phyloP scores from a whole-genome alignment of 35 echinoderm and acorn worm genomes.

The Chiridota heheva region DNA sequence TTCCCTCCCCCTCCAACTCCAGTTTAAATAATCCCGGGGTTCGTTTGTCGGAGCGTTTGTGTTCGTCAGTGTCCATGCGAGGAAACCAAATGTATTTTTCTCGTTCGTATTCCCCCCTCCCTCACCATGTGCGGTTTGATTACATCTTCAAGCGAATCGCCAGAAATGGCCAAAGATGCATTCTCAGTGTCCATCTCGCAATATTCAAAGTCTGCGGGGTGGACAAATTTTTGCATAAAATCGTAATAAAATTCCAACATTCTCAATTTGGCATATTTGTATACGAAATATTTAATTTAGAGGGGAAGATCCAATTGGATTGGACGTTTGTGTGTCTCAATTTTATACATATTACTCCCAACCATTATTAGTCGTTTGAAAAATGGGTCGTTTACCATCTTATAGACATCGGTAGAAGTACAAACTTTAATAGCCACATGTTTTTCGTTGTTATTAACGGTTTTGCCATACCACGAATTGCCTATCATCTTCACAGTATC shows the following conservation, averaged over 20 bases:
- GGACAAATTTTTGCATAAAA: constrained; percentile 45
- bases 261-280: constrained; percentile 52
- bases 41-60: no score
- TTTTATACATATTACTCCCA: constrained; percentile 8
- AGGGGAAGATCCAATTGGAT: constrained; percentile 51
- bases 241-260: constrained; percentile 74
- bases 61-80: constrained; percentile 13
- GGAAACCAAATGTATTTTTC: constrained; percentile 47
- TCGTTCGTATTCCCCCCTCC: background rate
- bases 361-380: background rate
- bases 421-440: constrained; percentile 16
- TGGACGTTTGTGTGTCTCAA: background rate
- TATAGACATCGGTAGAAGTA: constrained; percentile 4
- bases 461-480: constrained; percentile 11
- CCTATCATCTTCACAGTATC: constrained; percentile 38
- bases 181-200: constrained; percentile 70
- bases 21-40: no score
- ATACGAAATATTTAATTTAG: constrained; percentile 49
- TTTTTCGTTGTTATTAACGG: constrained; percentile 22
- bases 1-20: no score
- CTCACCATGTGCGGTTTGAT: constrained; percentile 50
- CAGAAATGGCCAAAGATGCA: constrained; percentile 62
- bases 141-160: constrained; percentile 28
- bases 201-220: constrained; percentile 53
- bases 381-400: background rate